These are phyloP conservation scores for Pseudomugil gertrudae DNA, from an alignment of 2,797 vertebrate genomes.

Conservation along the genomic window DNA sequence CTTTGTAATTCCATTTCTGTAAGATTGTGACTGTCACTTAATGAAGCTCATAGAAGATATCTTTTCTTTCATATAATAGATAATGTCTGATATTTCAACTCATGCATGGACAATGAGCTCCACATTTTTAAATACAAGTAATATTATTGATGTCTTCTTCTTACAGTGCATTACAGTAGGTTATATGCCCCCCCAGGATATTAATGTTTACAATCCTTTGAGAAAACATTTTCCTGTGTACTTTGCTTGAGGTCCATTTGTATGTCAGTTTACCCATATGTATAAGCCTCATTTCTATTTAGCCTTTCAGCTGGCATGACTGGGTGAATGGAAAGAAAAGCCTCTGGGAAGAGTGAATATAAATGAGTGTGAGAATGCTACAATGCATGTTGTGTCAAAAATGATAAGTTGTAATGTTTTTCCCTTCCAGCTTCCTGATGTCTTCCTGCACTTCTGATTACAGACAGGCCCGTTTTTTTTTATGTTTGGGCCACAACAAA, in stretches of 20 bases:
- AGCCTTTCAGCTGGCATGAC: constrained; percentile 57
- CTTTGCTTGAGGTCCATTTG: constrained; percentile 54
- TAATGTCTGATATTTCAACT: constrained; percentile 16
- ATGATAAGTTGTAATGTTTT: constrained; percentile 62
- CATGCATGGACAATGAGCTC: constrained; percentile 4
- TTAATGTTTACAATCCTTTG: constrained; percentile 40
- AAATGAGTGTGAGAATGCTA: constrained; percentile 63
- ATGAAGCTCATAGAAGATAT: constrained; percentile 25
- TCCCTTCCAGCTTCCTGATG: constrained; percentile 28
- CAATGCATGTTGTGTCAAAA: constrained; percentile 61
- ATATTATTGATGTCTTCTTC: constrained; percentile 12
- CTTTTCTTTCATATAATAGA: constrained; percentile 13
- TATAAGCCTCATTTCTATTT: constrained; percentile 61
- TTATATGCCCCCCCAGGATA: constrained; percentile 20
- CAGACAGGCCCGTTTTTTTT: constrained; percentile 48
- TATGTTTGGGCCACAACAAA: constrained; percentile 33
- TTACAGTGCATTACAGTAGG: constrained; percentile 14
- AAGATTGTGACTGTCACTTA: constrained; percentile 25
- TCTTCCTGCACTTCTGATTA: constrained; percentile 31
- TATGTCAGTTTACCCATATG: constrained; percentile 60
- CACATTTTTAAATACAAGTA: not conserved
- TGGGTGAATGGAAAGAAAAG: constrained; percentile 63
- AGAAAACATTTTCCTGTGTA: constrained; percentile 37
- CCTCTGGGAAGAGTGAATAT: constrained; percentile 60
- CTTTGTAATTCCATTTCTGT: constrained; percentile 35